A percentile compares a stretch with the other conserved stretches of the same genome.
These are phyloP conservation scores for Gephyroberyx darwinii DNA, from an alignment of 2,797 vertebrate species.

Conservation along the genomic window DNA sequence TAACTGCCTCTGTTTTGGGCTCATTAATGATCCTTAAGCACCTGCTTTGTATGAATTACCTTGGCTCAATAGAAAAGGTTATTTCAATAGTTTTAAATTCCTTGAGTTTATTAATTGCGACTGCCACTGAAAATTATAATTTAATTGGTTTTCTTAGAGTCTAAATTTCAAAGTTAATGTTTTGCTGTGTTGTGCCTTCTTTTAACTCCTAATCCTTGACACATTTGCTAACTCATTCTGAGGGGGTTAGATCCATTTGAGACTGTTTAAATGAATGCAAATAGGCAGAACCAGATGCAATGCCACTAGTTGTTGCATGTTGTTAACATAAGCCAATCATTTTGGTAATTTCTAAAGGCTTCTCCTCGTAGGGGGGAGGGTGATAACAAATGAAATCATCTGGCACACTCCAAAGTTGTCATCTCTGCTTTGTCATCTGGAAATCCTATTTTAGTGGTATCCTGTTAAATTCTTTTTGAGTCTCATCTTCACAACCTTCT, in stretches of 20 bases:
- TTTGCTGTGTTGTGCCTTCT: constrained; percentile 3
- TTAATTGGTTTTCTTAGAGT: constrained; percentile 29
- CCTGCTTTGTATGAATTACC: constrained; percentile 41
- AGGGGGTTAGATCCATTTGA: constrained; percentile 54
- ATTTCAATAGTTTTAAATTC: constrained; percentile 28
- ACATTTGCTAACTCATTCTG: constrained; percentile 42
- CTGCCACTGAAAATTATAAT: constrained; percentile 26
- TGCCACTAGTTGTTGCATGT: constrained; percentile 71
- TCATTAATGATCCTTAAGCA: constrained; percentile 60
- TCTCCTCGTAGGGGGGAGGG: constrained; percentile 51
- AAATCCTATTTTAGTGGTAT: constrained; percentile 56
- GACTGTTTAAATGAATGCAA: constrained; percentile 62
- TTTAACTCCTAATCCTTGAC: constrained; percentile 30
- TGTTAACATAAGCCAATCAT: constrained; percentile 72
- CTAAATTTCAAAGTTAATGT: constrained; percentile 27
- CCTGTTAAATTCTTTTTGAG: constrained; percentile 68
- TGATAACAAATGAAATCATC: constrained; percentile 70
- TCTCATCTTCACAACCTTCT: constrained; percentile 45
- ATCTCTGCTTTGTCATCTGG: constrained; percentile 61
- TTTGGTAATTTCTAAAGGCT: constrained; percentile 63
- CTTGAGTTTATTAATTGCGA: constrained; percentile 23
- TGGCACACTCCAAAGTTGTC: constrained; percentile 65
- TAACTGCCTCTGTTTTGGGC: constrained; percentile 63
- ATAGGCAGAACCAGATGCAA: constrained; percentile 66
- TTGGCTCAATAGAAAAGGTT: constrained; percentile 35